A percentile compares a stretch with the other conserved stretches of the same genome.
Evolutionary conservation across 30 jellyfish, hydroid and myxozoan species (phyloP).

Genomic region (Aurelia sp.): DNA sequence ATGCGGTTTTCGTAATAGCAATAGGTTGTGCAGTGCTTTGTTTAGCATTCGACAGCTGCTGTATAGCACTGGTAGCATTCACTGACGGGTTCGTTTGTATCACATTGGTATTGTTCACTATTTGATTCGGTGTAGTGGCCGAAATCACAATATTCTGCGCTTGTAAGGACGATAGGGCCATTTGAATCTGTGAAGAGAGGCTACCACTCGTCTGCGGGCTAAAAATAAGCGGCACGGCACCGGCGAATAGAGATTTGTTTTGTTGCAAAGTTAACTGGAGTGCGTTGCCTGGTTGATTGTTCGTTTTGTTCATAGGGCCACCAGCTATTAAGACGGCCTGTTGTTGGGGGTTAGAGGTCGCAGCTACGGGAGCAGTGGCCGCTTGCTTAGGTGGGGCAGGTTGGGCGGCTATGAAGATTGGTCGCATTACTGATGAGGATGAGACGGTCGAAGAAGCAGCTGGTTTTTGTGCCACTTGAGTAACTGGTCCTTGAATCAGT

Average conservation of each 20-base stretch:
- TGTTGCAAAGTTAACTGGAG: slow-evolving; percentile 39
- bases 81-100: not conserved
- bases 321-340: slow-evolving; percentile 50
- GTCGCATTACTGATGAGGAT: slow-evolving; percentile 51
- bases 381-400: slow-evolving; percentile 17
- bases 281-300: slow-evolving; percentile 23
- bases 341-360: not conserved
- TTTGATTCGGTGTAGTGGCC: not conserved
- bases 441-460: not conserved
- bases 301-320: slow-evolving; percentile 3
- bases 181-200: slow-evolving; percentile 24
- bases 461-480: slow-evolving; percentile 15
- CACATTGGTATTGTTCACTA: not conserved
- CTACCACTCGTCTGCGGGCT: slow-evolving; percentile 37
- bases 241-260: slow-evolving; percentile 33
- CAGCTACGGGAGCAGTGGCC: slow-evolving; percentile 4
- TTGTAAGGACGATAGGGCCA: slow-evolving; percentile 43
- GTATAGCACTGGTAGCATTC: not conserved
- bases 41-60: not conserved
- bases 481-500: slow-evolving; percentile 30
- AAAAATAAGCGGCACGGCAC: slow-evolving; percentile 57
- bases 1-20: not conserved
- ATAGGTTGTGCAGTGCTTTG: not conserved
- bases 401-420: slow-evolving; percentile 64
- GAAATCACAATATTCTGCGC: slow-evolving; percentile 33